phyloP scores from a whole-genome alignment of 2,113 vertebrate species.

The Sinocyclocheilus grahami region DNA sequence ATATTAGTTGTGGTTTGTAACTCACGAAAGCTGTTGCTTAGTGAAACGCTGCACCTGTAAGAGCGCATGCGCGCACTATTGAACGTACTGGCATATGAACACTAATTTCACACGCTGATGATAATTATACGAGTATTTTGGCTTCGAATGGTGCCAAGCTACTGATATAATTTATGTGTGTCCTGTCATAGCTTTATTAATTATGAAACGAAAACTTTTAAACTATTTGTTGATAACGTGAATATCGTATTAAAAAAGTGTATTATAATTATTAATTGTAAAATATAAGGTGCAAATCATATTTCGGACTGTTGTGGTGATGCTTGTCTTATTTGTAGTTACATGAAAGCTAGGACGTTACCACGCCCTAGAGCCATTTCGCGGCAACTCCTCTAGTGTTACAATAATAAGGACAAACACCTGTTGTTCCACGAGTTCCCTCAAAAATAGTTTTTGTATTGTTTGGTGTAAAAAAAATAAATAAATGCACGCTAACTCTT shows the following conservation, averaged over 20 bases:
- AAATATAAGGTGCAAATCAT: not conserved
- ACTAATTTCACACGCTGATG: not conserved
- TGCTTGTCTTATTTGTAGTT: not conserved
- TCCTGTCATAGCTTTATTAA: not conserved
- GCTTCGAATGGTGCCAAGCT: not conserved
- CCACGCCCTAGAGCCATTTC: conserved; percentile 16
- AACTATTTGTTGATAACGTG: not conserved
- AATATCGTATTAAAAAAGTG: not conserved
- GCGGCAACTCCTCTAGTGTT: not conserved
- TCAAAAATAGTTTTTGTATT: not conserved
- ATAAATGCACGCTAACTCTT: not conserved
- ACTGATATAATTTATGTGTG: not conserved
- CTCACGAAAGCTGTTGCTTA: not conserved
- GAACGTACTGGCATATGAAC: not conserved
- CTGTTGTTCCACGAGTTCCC: not conserved
- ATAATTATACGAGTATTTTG: conserved; percentile 15
- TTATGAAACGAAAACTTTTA: not conserved
- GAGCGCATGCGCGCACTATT: conserved; percentile 29
- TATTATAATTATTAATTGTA: not conserved
- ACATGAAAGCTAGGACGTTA: not conserved
- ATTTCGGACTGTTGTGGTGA: not conserved
- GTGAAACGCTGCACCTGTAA: not conserved
- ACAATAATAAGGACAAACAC: not conserved
- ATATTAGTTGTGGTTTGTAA: not conserved
- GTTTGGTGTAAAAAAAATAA: not conserved